A percentile compares a stretch with the other conserved stretches of the same genome.
Conservation (phyloP, 2,888 invertebrate genomes). For the Ferdinandea cuprea region DNA sequence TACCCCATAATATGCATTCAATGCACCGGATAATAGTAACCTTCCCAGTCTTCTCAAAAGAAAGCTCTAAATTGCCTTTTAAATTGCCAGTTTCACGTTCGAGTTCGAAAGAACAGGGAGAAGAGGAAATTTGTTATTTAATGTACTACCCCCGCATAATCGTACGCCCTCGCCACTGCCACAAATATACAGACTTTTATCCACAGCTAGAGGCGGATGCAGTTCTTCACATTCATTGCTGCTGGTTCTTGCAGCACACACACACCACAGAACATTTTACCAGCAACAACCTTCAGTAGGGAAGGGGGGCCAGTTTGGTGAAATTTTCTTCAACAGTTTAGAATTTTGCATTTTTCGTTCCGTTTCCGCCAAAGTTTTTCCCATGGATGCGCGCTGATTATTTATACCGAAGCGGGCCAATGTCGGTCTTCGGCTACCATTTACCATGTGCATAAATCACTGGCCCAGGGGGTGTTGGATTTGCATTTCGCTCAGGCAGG, state of each 20-base stretch:
- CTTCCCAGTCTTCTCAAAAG: constrained; percentile 61
- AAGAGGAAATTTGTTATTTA: constrained; percentile 67
- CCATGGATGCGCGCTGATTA: constrained; percentile 71
- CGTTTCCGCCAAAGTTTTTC: constrained; percentile 24
- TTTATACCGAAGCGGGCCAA: constrained; percentile 65
- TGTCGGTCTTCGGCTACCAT: constrained; percentile 66
- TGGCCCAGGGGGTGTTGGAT: constrained; percentile 57
- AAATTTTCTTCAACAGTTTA: constrained; percentile 56
- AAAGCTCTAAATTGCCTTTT: constrained; percentile 71
- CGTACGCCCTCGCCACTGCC: neutral
- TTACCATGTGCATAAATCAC: constrained; percentile 71
- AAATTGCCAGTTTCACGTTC: constrained; percentile 68
- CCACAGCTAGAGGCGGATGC: constrained; percentile 18
- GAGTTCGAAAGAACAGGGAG: constrained; percentile 10
- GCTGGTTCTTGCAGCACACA: constrained; percentile 3
- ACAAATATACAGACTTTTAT: neutral
- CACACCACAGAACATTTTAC: constrained; percentile 10
- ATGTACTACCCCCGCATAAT: constrained; percentile 22
- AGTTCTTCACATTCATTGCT: constrained; percentile 23
- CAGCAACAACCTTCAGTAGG: neutral
- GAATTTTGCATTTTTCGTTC: constrained; percentile 47
- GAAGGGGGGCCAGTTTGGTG: neutral
- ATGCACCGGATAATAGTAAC: constrained; percentile 71
- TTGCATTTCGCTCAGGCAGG: constrained; percentile 45
- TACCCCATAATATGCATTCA: constrained; percentile 63